phyloP scores from a whole-genome alignment of 2,113 vertebrate species.

The Zingel zingel region DNA sequence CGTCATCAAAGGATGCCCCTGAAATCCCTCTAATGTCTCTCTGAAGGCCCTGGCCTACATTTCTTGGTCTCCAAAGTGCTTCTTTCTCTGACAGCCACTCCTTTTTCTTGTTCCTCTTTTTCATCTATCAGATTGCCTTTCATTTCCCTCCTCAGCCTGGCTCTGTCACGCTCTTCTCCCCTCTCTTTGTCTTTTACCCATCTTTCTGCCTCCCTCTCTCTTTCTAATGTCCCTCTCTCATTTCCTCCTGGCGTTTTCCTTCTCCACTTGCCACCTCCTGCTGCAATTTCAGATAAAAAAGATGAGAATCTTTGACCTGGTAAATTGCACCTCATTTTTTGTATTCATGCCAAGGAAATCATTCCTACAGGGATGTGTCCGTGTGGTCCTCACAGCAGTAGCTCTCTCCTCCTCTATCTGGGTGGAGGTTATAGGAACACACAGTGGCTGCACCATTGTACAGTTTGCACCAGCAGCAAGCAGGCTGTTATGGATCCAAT shows the following conservation, averaged over 20 bases:
- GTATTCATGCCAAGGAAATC: slow-evolving; percentile 70
- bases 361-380: slow-evolving; percentile 38
- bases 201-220: slow-evolving; percentile 24
- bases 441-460: slow-evolving; percentile 44
- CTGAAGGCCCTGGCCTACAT: slow-evolving; percentile 70
- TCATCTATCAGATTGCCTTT: slow-evolving; percentile 70
- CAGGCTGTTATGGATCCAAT: slow-evolving; percentile 68
- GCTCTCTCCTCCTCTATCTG: slow-evolving; percentile 37
- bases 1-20: slow-evolving; percentile 65
- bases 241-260: slow-evolving; percentile 40
- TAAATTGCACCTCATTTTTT: slow-evolving; percentile 72
- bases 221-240: slow-evolving; percentile 54
- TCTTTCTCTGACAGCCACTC: slow-evolving; percentile 72
- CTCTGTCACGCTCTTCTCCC: slow-evolving; percentile 7
- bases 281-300: slow-evolving; percentile 54
- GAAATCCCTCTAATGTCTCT: slow-evolving; percentile 56
- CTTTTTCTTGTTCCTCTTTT: slow-evolving; percentile 68
- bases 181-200: slow-evolving; percentile 2
- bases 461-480: slow-evolving; percentile 42
- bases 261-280: slow-evolving; percentile 39
- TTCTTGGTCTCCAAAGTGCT: slow-evolving; percentile 64
- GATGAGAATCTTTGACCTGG: slow-evolving; percentile 50
- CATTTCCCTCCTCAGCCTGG: slow-evolving; percentile 54
- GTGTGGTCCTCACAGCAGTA: slow-evolving; percentile 55
- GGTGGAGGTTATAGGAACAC: slow-evolving; percentile 54